phyloP scores from a whole-genome alignment of 1,140 invertebrate genomes.

The Drosophila micromelanica region DNA sequence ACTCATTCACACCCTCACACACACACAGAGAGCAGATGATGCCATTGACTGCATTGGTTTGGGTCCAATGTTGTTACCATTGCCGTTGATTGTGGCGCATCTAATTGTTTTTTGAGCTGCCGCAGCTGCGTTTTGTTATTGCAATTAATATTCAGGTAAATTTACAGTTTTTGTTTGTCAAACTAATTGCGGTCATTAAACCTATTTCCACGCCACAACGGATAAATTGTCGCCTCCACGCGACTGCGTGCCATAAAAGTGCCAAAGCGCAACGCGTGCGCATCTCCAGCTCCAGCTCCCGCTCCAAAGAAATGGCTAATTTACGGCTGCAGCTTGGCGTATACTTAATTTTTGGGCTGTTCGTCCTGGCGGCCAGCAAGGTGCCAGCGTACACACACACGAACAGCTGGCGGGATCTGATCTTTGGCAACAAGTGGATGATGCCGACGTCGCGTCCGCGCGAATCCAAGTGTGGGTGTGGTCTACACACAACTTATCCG shows the following conservation, averaged over 20 bases:
- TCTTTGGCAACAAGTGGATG: constrained; percentile 75
- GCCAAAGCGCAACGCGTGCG: constrained; percentile 49
- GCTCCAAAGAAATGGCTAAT: neutral
- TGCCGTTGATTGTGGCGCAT: constrained; percentile 66
- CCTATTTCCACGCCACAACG: constrained; percentile 52
- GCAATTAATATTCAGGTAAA: constrained; percentile 75
- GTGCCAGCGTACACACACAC: constrained; percentile 43
- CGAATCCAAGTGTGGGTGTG: constrained; percentile 74
- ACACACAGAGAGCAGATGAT: neutral
- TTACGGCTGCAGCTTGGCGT: constrained; percentile 7
- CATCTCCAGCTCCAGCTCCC: constrained; percentile 25
- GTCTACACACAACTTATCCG: no score
- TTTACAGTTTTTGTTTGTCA: constrained; percentile 21
- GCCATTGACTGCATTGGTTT: constrained; percentile 38
- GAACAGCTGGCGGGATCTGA: constrained; percentile 69
- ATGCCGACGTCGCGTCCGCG: constrained; percentile 51
- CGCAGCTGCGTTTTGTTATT: constrained; percentile 73
- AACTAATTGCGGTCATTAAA: constrained; percentile 83
- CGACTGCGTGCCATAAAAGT: constrained; percentile 41
- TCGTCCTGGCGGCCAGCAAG: constrained; percentile 51
- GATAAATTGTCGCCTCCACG: constrained; percentile 70
- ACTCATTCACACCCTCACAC: neutral
- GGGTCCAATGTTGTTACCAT: constrained; percentile 13
- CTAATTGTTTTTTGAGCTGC: constrained; percentile 65
- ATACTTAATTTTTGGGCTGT: constrained; percentile 14